Evolutionary conservation across 2,797 vertebrate genomes (phyloP), one percentile per base, ranked within the genome.

Genomic region (Poecilia picta): DNA sequence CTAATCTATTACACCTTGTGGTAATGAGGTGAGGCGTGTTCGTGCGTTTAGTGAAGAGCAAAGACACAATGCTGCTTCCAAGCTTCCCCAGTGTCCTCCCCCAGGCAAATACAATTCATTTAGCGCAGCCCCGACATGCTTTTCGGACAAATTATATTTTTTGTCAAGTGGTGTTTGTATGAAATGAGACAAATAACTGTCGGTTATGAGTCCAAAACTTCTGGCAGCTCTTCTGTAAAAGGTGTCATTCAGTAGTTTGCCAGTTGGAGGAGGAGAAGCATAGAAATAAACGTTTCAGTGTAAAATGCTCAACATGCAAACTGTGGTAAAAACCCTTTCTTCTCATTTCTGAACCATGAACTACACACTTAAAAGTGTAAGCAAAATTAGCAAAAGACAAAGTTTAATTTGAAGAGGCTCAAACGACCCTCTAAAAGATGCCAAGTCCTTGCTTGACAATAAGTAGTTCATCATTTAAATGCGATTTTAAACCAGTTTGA

Each of bases 221-320:
- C 78, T 87, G 76, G 80, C 81, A 83, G 82, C 73, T 68, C 43
- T 66, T 83, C 66, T 79, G 53, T 73, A 6, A 47, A 85, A 79
- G 4, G 88, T 91, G 93, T 89, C 80, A 75, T 92, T 90, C 91
- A 86, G 72, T 15, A 57, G 64, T 0, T 81, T 81, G 89, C 90
- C 93, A 81, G 87, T 64, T 91, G 92, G 92, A 93, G 91, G 90
- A 89, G 88, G 86, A 93, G 90, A 91, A 75, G 91, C 86, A 84
- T 66, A 31, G 71, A 87, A 80, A 86, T 89, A 0, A 86, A 78
- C n/a, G 28, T 46, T 79, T 76, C 80, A 82, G 46, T 62, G 20
- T 13, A 43, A 68, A 46, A 47, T 23, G 74, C 62, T 81, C 18
- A 41, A 70, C 76, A 82, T 46, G 79, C 81, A 86, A 36, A 73